Base-by-base conservation (phyloP, 92 coral and sea anemone genomes). In the Palythoa heliodiscus region DNA sequence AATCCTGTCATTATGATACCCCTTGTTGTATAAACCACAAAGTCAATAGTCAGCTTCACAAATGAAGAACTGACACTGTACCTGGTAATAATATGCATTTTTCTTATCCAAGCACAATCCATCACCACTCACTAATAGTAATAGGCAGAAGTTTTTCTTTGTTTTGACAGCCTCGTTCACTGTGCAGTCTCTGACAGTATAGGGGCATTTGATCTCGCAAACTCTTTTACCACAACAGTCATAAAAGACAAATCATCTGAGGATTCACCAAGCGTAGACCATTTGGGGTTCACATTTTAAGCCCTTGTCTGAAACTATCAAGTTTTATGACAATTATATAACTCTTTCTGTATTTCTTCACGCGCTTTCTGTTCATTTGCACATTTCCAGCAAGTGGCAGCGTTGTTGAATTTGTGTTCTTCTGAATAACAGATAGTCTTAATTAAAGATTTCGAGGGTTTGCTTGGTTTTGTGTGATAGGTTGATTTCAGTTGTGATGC, bases 221-320 rank as follows among this genome's bases (percentile, higher is more conserved):
- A 70, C 87, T 17, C 93, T 91, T 54, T 53, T 64, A 47, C 93
- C 91, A 75, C 91, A 88, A 73, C 91, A 91, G 29, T 85, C 71
- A 77, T 91, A 91, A 66, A 57, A 16, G 55, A 91, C 91, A 80
- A 88, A 40, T 91, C 91, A 88, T 84, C 93, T 50, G 87, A 87
- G 35, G 1, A 29, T 29, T 0, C 35, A 29, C 35, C 35, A 29
- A 29, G 35, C 35, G 1, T 29, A 29, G 91, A 91, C 93, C 94
- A 91, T 70, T 77, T 70, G 7, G 78, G 79, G 73, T 88, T 87
- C 17, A 91, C 73, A 78, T 88, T 88, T 55, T 48, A 91, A 87
- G 39, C 94, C 92, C 82, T 90, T 81, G 72, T 89, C 92, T 76
- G 87, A 79, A 75, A 89, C 76, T 53, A 40, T 83, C 16, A 91